Conservation (phyloP, 2,113 vertebrate species). For the Alexandromys fortis region DNA sequence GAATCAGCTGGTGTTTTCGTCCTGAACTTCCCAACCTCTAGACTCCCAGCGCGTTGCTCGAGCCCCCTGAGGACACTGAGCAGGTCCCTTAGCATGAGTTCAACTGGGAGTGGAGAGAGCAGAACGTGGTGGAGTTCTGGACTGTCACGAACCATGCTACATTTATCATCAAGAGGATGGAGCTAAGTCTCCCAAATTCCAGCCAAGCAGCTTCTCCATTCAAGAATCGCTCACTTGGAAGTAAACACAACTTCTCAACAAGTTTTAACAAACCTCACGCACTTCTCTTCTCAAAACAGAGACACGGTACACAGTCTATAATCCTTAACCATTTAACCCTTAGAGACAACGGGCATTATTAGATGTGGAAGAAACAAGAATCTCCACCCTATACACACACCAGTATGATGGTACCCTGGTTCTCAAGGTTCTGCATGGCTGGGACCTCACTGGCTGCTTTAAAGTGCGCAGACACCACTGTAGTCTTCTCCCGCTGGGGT, state of each 20-base stretch:
- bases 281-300: neutral
- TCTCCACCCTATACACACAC: neutral
- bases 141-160: accelerated
- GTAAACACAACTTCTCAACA: slow-evolving; percentile 50
- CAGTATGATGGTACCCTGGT: neutral
- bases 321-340: neutral
- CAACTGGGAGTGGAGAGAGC: neutral
- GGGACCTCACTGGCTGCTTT: neutral
- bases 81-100: neutral
- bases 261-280: slow-evolving; percentile 61
- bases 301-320: neutral
- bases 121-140: neutral
- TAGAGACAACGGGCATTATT: slow-evolving; percentile 29
- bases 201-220: neutral
- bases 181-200: neutral
- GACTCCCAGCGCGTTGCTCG: neutral
- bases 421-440: neutral
- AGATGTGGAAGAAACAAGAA: neutral
- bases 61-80: neutral
- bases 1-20: neutral
- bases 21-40: neutral
- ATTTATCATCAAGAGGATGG: neutral
- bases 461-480: neutral
- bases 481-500: neutral
- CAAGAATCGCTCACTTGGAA: slow-evolving; percentile 40